phyloP scores from a whole-genome alignment of 2,113 vertebrate genomes.

The Corydoras sp. region DNA sequence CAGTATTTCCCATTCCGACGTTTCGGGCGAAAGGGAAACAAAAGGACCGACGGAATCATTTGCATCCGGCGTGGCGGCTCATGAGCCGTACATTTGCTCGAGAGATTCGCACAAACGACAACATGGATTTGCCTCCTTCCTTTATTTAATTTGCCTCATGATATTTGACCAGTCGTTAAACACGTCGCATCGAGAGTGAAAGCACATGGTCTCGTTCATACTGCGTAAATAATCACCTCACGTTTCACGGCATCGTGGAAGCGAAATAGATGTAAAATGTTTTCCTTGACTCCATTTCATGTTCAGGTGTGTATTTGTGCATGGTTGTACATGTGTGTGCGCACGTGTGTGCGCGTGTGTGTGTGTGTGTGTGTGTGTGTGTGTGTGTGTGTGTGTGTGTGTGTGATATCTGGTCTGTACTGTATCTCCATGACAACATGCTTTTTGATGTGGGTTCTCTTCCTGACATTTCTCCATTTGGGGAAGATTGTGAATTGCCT shows the following conservation, averaged over 20 bases:
- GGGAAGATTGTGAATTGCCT: slow-evolving; percentile 98
- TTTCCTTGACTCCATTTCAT: slow-evolving; percentile 6
- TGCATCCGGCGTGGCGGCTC: too few relatives aligned
- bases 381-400: slow-evolving; percentile 50
- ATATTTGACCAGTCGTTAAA: not conserved
- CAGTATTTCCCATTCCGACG: slow-evolving; percentile 23
- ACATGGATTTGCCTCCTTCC: not conserved
- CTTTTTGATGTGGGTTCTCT: slow-evolving; percentile 85
- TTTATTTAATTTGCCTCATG: not conserved
- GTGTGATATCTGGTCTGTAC: slow-evolving; percentile 65
- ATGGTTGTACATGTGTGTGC: slow-evolving; percentile 29
- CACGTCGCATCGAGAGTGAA: not conserved
- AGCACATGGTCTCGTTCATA: not conserved
- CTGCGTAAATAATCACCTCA: slow-evolving; percentile 1
- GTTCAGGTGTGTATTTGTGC: slow-evolving; percentile 29
- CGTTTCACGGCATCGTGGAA: not conserved
- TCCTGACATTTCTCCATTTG: slow-evolving; percentile 99
- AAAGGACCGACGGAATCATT: not conserved
- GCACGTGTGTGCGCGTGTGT: slow-evolving; percentile 12
- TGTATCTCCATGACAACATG: slow-evolving; percentile 88
- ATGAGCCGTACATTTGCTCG: too few relatives aligned
- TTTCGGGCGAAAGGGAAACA: slow-evolving; percentile 7
- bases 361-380: slow-evolving; percentile 51
- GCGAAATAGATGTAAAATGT: not conserved
- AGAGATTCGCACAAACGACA: not conserved